These are phyloP conservation scores for Fistularia tabacaria DNA, from an alignment of 2,797 vertebrate genomes.

Conservation along the genomic window DNA sequence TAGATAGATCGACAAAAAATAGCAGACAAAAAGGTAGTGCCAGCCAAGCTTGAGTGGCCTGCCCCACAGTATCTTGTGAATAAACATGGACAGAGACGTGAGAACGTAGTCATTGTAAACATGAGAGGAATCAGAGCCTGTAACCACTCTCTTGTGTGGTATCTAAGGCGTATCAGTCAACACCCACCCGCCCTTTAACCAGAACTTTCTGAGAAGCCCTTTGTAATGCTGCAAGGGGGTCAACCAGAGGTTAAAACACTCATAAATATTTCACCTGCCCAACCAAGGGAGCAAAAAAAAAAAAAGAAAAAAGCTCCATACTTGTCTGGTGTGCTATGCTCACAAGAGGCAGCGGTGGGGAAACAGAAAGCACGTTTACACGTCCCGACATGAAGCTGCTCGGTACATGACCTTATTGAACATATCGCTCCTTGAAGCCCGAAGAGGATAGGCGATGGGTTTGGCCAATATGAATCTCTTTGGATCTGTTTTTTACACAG, in stretches of 20 bases:
- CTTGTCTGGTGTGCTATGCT: conserved; percentile 53
- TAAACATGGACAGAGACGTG: too few species aligned
- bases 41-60: too few species aligned
- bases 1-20: too few species aligned
- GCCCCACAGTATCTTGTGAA: too few species aligned
- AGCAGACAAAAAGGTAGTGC: too few species aligned
- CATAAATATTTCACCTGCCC: conserved; percentile 78
- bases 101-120: conserved; percentile 8
- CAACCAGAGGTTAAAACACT: conserved; percentile 77
- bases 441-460: too few species aligned
- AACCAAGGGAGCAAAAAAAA: conserved; percentile 19
- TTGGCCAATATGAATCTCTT: too few species aligned
- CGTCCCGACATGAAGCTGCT: too few species aligned
- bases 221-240: conserved; percentile 69
- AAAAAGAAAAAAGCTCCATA: conserved; percentile 39
- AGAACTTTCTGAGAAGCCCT: conserved; percentile 69
- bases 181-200: conserved; percentile 23
- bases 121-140: conserved; percentile 6
- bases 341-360: conserved; percentile 45
- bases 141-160: conserved; percentile 1
- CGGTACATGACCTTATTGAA: too few species aligned
- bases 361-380: not conserved
- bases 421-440: too few species aligned
- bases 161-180: conserved; percentile 12
- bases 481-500: too few species aligned